Base-by-base conservation (phyloP, 2,113 vertebrate species). In the Galeopterus variegatus region DNA sequence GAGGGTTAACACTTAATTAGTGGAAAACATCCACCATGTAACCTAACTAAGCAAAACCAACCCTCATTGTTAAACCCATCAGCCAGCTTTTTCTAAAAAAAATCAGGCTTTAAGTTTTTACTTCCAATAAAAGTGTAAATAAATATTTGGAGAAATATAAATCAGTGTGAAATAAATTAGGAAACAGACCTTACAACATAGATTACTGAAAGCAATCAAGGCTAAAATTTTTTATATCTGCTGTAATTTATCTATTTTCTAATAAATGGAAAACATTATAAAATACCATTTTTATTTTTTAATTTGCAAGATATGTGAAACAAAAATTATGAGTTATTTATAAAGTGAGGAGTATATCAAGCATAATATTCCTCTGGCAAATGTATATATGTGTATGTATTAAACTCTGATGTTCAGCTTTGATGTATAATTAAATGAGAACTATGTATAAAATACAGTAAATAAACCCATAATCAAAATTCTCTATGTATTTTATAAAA, bases 121-220 rank as follows among this genome's bases (percentile, higher is more conserved):
- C 54, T 88, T 85, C 19, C n/a, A 93, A 67, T 77, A 33, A 79
- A 85, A 86, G 7, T 48, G 2, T 58, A 85, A 64, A 58, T 14
- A 36, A 8, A 70, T 64, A 81, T 18, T 93, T 96, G 83, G 64
- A 73, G 31, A 91, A 83, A 96, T 86, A 92, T 36, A 81, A 95
- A 60, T 81, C 52, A 87, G 11, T 93, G 12, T 48, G 48, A 93
- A 90, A 69, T 91, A 69, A 84, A 90, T 72, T 54, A 83, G 45
- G 23, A 91, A 83, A 84, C n/a, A 31, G 0, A 64, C 45, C 8
- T 50, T 95, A 0, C 88, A 92, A 77, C 10, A 69, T 10, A 73
- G 18, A 48, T 82, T 79, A 80, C 52, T 87, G 72, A 97, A 81
- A 76, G 36, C 50, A 77, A 58, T 28, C 36, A 94, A 96, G 13